Evolutionary conservation across 2,888 invertebrate species (phyloP), one percentile per base, ranked within the genome.

Genomic region (Euphydryas editha): DNA sequence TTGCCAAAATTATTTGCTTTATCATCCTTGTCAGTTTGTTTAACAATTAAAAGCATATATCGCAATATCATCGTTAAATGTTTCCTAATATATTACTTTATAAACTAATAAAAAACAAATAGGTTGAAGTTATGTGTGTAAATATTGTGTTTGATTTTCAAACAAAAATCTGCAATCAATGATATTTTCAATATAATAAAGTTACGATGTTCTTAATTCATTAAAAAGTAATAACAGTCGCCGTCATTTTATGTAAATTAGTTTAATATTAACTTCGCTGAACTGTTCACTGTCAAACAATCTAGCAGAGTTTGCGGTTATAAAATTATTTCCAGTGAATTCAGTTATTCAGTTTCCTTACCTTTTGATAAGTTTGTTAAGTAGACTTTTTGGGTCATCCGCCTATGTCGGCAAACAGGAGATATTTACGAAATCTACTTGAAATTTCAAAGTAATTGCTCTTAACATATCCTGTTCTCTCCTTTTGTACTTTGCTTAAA

Each of bases 301-400:
- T 24, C 21, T 59, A 59, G 37, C 58, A 2, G 2, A 36, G 58
- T 62, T 62, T 61, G 42, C 18, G 30, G n/a, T 18, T 46, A 59
- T 44, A 55, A 67, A 59, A 46, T 54, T 66, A 51, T 37, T 54
- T 47, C 51, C 42, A 46, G 30, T 24, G 47, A 42, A 63, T 44
- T 51, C n/a, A 24, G 57, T 39, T 57, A 58, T 39, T 24, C 30
- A 54, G 20, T 54, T 20, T 62, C 46, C 37, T 37, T 24, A 56
- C 63, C 63, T 36, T 63, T 18, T 63, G 58, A 58, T 13, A 58
- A 63, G 51, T 51, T 63, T 36, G 63, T n/a, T 24, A 58, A 63
- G 63, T 51, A 58, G 47, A 24, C 39, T 57, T 58, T 63, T 17
- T 36, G 18, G 58, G 49, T 58, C 49, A 63, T 49, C 42, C n/a